Evolutionary conservation across 2,888 invertebrate species (phyloP).

Genomic region (Drosophila cognata): DNA sequence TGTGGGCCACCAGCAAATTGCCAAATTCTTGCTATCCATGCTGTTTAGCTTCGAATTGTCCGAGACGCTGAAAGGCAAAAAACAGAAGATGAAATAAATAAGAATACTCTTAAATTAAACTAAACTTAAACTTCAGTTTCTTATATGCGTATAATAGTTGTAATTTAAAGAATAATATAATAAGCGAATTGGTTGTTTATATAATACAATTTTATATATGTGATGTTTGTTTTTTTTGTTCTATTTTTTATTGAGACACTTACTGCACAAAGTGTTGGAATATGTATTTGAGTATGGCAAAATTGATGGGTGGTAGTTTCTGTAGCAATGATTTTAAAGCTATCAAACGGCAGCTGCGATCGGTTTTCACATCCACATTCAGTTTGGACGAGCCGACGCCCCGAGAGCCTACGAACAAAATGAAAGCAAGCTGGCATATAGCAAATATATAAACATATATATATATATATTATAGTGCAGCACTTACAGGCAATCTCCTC

Average conservation of each 20-base stretch:
- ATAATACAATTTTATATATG: background rate
- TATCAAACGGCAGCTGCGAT: conserved; percentile 94
- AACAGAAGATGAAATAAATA: background rate
- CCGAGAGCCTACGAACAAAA: conserved; percentile 86
- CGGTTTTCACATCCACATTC: conserved; percentile 89
- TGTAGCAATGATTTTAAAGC: conserved; percentile 93
- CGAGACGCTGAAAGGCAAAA: conserved; percentile 89
- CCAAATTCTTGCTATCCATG: conserved; percentile 98
- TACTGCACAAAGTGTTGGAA: conserved; percentile 97
- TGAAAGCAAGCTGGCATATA: background rate
- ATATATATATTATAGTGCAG: background rate
- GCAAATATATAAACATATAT: background rate
- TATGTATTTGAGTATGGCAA: conserved; percentile 95
- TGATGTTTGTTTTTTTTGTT: background rate
- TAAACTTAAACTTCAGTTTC: too few species aligned
- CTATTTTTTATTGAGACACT: conserved; percentile 75
- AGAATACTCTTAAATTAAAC: background rate
- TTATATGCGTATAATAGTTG: too few species aligned
- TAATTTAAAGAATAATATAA: background rate
- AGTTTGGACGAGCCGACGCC: conserved; percentile 88
- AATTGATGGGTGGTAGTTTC: conserved; percentile 93
- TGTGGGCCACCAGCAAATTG: conserved; percentile 99
- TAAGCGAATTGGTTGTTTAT: background rate
- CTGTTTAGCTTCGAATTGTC: conserved; percentile 96
- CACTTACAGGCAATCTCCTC: conserved; percentile 93